Conservation (phyloP, 2,888 invertebrate species). For the Pyrrhia umbra region DNA sequence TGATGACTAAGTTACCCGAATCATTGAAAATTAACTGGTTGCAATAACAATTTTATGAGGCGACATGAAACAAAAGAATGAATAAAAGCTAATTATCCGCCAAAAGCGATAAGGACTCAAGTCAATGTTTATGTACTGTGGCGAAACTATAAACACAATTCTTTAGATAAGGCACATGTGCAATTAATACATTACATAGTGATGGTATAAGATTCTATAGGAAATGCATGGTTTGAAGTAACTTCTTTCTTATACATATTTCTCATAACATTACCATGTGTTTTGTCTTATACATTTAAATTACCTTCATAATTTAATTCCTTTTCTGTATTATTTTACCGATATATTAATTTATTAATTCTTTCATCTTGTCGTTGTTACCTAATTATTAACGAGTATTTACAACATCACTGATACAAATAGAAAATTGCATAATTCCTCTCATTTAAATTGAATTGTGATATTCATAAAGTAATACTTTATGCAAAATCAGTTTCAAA, state of each 20-base stretch:
- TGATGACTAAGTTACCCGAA: background rate
- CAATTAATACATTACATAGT: background rate
- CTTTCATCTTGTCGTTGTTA: background rate
- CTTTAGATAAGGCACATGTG: background rate
- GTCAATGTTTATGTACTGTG: conserved; percentile 9
- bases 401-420: background rate
- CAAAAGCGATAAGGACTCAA: conserved; percentile 30
- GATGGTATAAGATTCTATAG: too few species aligned
- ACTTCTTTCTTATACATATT: background rate
- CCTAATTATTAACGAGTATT: background rate
- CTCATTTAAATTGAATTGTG: background rate
- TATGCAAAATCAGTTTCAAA: conserved; percentile 3
- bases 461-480: background rate
- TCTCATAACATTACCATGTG: too few species aligned
- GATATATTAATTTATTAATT: too few species aligned
- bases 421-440: background rate
- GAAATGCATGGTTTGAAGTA: background rate
- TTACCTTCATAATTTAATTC: too few species aligned
- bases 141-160: conserved; percentile 5
- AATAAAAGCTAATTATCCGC: conserved; percentile 36
- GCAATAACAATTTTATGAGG: conserved; percentile 21
- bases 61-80: conserved; percentile 14
- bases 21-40: background rate
- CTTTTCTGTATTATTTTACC: too few species aligned
- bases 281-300: too few species aligned